Conservation (phyloP, 2,113 vertebrate species). For the Petaurus breviceps region DNA sequence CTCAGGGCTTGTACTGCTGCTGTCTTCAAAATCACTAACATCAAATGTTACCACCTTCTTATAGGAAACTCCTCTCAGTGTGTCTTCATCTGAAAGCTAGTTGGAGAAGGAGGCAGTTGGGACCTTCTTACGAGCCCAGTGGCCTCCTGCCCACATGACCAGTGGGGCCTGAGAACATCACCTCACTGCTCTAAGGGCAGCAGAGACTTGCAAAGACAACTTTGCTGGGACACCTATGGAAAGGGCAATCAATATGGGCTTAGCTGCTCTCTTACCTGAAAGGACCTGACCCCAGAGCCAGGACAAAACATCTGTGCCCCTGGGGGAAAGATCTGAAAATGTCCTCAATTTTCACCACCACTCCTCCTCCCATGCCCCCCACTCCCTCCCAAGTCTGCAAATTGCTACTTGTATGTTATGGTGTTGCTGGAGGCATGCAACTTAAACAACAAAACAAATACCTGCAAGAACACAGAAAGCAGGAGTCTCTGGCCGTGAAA, state of each 20-base stretch:
- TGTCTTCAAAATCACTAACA: conserved; percentile 88
- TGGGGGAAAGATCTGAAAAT: background rate
- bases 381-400: background rate
- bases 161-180: background rate
- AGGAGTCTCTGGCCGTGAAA: background rate
- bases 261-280: background rate
- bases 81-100: conserved; percentile 88
- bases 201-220: background rate
- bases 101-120: background rate
- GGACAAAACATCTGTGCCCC: background rate
- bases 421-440: background rate
- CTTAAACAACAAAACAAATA: background rate
- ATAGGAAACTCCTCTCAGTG: conserved; percentile 75
- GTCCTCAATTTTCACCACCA: too few species aligned
- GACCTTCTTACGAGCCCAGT: background rate
- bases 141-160: background rate
- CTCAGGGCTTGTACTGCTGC: conserved; percentile 76
- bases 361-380: rapidly evolving
- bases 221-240: rapidly evolving
- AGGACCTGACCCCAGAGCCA: background rate
- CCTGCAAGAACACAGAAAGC: background rate
- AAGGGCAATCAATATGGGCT: background rate
- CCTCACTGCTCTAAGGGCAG: background rate
- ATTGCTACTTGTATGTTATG: background rate
- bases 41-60: conserved; percentile 94